These are phyloP conservation scores for Perognathus longimembris DNA, from an alignment of 2,113 vertebrate species.

Conservation along the genomic window DNA sequence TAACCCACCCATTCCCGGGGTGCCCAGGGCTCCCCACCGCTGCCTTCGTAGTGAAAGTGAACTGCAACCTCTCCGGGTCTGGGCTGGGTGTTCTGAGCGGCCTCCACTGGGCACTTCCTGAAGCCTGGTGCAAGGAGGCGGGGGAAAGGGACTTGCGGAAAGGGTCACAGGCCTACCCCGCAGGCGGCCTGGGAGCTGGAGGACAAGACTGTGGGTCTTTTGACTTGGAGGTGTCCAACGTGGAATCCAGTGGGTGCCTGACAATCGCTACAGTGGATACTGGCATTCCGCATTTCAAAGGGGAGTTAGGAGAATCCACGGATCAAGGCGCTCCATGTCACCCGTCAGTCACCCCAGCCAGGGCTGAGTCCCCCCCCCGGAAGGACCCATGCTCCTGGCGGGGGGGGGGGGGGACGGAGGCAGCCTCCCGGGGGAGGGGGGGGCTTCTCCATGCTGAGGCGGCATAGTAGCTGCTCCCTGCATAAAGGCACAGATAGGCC, in stretches of 20 bases:
- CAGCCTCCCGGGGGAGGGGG: constrained; percentile 39
- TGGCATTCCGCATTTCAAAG: neutral
- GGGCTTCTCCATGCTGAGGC: constrained; percentile 25
- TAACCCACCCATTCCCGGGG: neutral
- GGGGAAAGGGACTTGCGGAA: neutral
- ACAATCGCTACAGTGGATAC: neutral
- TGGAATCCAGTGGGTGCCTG: neutral
- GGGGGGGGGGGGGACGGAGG: neutral
- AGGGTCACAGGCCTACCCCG: neutral
- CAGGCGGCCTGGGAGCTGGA: neutral
- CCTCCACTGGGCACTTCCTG: neutral
- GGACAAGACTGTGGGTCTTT: neutral
- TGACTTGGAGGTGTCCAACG: neutral
- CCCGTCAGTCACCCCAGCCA: constrained; percentile 6
- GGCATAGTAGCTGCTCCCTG: constrained; percentile 50
- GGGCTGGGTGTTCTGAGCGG: too few relatives aligned
- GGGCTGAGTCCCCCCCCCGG: constrained; percentile 13
- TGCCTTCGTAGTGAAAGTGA: neutral
- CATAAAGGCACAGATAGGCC: constrained; percentile 44
- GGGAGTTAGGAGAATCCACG: neutral
- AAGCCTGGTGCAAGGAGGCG: neutral
- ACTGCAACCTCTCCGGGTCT: neutral
- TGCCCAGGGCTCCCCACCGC: neutral
- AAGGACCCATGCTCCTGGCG: neutral
- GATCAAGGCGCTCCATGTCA: neutral